phyloP scores from a whole-genome alignment of 2,797 vertebrate species.

The Poliocrania exsul region DNA sequence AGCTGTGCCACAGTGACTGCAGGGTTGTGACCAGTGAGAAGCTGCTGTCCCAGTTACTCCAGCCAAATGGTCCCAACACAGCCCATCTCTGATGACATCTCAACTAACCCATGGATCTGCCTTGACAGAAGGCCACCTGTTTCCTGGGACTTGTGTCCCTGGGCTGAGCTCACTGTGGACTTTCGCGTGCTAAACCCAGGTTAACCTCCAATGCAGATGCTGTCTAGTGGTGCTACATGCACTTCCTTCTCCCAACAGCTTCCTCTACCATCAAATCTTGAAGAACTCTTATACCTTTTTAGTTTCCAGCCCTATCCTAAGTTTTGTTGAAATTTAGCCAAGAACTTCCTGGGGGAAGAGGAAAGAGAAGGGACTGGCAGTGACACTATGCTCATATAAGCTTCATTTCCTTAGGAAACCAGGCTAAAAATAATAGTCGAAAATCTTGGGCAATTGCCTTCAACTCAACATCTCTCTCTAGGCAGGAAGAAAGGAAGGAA shows the following conservation, averaged over 20 bases:
- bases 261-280: neutral
- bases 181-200: neutral
- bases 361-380: slow-evolving; percentile 22
- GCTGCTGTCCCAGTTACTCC: neutral
- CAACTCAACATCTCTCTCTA: slow-evolving; percentile 58
- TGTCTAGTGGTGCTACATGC: neutral
- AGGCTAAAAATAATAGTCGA: slow-evolving; percentile 54
- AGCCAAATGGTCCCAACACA: neutral
- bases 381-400: slow-evolving; percentile 16
- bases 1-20: accelerated
- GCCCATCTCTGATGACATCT: neutral
- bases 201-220: neutral
- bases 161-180: neutral
- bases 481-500: slow-evolving; percentile 63
- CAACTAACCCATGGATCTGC: accelerated
- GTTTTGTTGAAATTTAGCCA: neutral
- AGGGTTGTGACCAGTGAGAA: accelerated
- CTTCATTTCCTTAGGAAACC: slow-evolving; percentile 60
- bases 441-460: slow-evolving; percentile 41
- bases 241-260: neutral
- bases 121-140: neutral
- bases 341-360: slow-evolving; percentile 54
- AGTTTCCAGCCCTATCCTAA: neutral
- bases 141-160: neutral
- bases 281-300: neutral